A percentile compares a stretch with the other conserved stretches of the same genome.
Evolutionary conservation across 2,113 vertebrate species (phyloP).

Genomic region (Mus musculus): DNA sequence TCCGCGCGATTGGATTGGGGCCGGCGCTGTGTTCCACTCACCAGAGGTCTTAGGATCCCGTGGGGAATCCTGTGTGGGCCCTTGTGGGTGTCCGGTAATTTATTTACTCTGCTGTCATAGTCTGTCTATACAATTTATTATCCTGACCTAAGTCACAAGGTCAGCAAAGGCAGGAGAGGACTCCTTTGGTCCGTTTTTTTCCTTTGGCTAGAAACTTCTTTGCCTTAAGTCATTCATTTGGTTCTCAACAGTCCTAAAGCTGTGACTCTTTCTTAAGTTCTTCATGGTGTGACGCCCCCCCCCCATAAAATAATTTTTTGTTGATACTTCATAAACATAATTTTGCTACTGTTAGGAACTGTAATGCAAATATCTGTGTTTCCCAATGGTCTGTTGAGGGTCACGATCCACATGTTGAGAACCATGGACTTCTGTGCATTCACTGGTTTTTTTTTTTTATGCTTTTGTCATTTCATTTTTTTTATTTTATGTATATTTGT

Average conservation of each 20-base stretch:
- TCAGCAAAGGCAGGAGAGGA: background rate
- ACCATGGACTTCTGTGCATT: background rate
- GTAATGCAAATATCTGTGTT: background rate
- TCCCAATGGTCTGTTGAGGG: background rate
- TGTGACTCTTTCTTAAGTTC: background rate
- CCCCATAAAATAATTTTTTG: background rate
- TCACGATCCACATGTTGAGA: background rate
- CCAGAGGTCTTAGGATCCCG: too few species aligned
- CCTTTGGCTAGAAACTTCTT: background rate
- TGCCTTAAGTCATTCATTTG: background rate
- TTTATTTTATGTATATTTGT: too few species aligned
- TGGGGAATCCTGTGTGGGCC: too few species aligned
- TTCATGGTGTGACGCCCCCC: background rate
- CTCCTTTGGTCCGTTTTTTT: background rate
- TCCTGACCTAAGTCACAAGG: background rate
- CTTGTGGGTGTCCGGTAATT: too few species aligned
- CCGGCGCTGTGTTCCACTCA: too few species aligned
- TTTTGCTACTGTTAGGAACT: background rate
- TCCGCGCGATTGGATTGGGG: too few species aligned
- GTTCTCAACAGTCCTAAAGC: background rate
- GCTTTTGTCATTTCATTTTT: too few species aligned
- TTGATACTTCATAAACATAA: background rate
- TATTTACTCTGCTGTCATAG: background rate
- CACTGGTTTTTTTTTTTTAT: too few species aligned
- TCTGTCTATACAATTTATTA: background rate